phyloP scores from a whole-genome alignment of 2,888 invertebrate genomes.

The Athetis lepigone region DNA sequence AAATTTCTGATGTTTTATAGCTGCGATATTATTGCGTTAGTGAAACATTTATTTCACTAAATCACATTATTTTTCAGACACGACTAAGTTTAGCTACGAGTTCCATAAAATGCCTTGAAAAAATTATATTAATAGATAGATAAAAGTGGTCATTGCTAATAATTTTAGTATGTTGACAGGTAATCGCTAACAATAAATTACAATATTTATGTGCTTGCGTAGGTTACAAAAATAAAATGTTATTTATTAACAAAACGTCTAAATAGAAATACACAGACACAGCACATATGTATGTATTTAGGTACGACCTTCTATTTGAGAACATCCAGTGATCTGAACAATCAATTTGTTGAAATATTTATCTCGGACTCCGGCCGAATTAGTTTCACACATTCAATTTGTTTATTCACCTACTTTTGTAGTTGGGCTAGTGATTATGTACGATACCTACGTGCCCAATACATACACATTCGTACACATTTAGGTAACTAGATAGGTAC shows the following conservation, averaged over 20 bases:
- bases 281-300: background rate
- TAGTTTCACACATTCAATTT: constrained; percentile 51
- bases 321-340: constrained; percentile 14
- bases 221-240: constrained; percentile 19
- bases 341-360: constrained; percentile 53
- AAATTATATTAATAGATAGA: too few species aligned
- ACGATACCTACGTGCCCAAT: constrained; percentile 8
- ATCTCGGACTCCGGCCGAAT: constrained; percentile 40
- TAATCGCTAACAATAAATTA: background rate
- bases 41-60: background rate
- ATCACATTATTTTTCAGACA: constrained; percentile 9
- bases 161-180: background rate
- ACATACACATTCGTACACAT: constrained; percentile 12
- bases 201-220: constrained; percentile 4
- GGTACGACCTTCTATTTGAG: constrained; percentile 22
- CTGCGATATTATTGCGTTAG: constrained; percentile 20
- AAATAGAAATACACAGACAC: constrained; percentile 1
- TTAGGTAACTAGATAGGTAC: constrained; percentile 11
- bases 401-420: constrained; percentile 51
- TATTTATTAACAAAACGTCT: constrained; percentile 17
- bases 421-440: constrained; percentile 30
- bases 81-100: background rate
- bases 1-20: constrained; percentile 25
- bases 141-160: background rate
- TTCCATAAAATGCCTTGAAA: constrained; percentile 1